Base-by-base conservation (phyloP, 2,888 invertebrate species). In the Phytoseiulus persimilis region DNA sequence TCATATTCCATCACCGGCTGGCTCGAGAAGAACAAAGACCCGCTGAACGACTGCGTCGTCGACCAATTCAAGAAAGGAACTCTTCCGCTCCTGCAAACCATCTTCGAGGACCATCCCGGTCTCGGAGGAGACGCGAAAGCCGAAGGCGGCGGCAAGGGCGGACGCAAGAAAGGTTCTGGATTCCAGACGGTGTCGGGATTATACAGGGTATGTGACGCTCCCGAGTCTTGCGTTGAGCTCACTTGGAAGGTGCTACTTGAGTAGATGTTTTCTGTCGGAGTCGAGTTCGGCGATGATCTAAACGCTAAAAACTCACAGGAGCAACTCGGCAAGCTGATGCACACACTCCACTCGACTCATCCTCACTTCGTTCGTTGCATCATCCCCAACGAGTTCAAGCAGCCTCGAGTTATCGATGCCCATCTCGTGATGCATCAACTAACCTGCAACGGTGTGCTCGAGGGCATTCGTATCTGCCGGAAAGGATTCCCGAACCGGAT, bases 11-110 rank as follows among this genome's bases (percentile, higher is more conserved):
- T 98, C 94, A 95, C 96, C 92, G 98, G 98, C 92, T 99, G 99
- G 99, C 95, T 99, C 94, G 99, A 99, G 94, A 99, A 99, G 97
- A 99, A 99, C 96, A 99, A 99, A 96, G 99, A 99, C 95, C 99
- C 99, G 92, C 95, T 99, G 94, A 99, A 99, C 95, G 99, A 99
- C 95, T 98, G 98, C 91, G 98, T 99, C 91, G 98, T 99, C 92
- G 97, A 97, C 93, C 96, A 98, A 94, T 97, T 96, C 95, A 98
- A 98, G 95, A 97, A 96, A 94, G 96, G 96, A 89, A 92, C 93
- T 92, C 98, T 98, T 95, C 95, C 95, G 92, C 94, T 98, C 93
- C 93, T 97, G 93, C 91, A 95, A 90, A 97, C 97, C 93, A 97
- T 98, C 95, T 98, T 98, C 93, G 95, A 96, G 93, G 98, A 98